phyloP scores from a whole-genome alignment of 2,888 invertebrate genomes.

The Tachina grossa region DNA sequence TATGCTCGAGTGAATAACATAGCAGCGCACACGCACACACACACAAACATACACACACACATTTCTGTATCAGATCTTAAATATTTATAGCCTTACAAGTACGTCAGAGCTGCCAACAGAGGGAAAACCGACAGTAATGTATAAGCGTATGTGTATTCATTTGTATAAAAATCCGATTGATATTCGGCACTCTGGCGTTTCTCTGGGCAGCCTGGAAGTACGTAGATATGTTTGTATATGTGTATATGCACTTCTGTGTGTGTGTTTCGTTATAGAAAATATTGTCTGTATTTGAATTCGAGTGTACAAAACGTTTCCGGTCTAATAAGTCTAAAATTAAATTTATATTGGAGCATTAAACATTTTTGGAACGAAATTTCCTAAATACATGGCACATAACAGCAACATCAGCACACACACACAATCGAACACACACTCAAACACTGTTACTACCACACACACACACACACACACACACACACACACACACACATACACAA shows the following conservation, averaged over 20 bases:
- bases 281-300: conserved; percentile 28
- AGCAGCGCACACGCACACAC: background rate
- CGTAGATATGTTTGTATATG: background rate
- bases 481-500: background rate
- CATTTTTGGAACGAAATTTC: conserved; percentile 51
- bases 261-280: conserved; percentile 2
- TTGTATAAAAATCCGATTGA: too few relatives aligned
- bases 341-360: conserved; percentile 62
- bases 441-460: background rate
- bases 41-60: background rate
- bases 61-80: conserved; percentile 1
- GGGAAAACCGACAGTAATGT: too few relatives aligned
- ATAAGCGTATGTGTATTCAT: too few relatives aligned
- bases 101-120: too few relatives aligned
- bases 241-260: background rate
- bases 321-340: conserved; percentile 65
- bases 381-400: conserved; percentile 45
- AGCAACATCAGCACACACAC: background rate
- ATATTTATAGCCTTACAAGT: conserved; percentile 19
- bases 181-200: too few relatives aligned
- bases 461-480: background rate
- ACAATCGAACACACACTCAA: background rate
- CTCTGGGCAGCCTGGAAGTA: too few relatives aligned
- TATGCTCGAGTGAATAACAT: conserved; percentile 2
- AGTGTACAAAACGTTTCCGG: conserved; percentile 55